Evolutionary conservation across 2,113 vertebrate genomes (phyloP), one percentile per base, ranked within the genome.

Genomic region (Tupaia chinensis): DNA sequence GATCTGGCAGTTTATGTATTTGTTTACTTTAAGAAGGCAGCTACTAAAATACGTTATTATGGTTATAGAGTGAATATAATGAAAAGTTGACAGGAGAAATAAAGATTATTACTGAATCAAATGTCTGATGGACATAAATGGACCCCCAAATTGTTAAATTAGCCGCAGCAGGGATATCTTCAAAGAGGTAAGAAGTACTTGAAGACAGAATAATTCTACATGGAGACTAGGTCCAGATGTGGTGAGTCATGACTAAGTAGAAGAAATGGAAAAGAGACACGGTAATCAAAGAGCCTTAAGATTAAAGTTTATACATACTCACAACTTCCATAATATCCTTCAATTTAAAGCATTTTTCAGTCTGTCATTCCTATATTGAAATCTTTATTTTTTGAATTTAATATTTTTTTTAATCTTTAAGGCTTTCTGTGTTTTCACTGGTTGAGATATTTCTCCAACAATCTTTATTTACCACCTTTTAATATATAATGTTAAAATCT

Each of bases 371-470:
- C 60, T 82, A 27, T 53, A 22, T 19, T 77, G 34, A 19, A 44
- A 44, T 44, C 82, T 77, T 87, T 14, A 25, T 74, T 29, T 61
- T 61, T 63, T 44, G 44, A 44, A 16, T 44, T 68, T 56, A 44
- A 44, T 34, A 53, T 68, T 32, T 76, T 91, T 44, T 85, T 8
- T 53, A 68, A 4, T 44, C 5, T 44, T 44, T 44, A 44, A 44
- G 44, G 29, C 34, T 73, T 88, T 87, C 23, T 93, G 3, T 87
- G 27, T 85, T 65, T 89, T 89, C 20, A 1, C 12, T 92, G 19
- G 12, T 86, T 84, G 29, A 91, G 86, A 22, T 95, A 66, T 68
- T 96, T 89, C 73, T 95, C 20, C 0, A 34, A 56, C 11, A 84
- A 32, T 80, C 27, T 78, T 8, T 4, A 27, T 73, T 91, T 88